Evolutionary conservation across 2,888 invertebrate species (phyloP).

Genomic region (Oxyscelio sp.): DNA sequence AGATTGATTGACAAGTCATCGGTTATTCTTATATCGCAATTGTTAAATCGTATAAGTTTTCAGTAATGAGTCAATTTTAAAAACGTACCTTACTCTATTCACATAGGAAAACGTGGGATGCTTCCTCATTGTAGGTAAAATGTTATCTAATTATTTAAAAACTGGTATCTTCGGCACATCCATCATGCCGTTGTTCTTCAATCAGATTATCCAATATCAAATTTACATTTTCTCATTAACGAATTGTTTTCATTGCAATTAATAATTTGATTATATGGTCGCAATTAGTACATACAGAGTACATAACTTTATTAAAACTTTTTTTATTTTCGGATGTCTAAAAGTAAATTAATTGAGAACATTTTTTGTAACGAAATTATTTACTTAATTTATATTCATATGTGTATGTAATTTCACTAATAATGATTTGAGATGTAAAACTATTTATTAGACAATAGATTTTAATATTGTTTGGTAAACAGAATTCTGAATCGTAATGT

Average conservation of each 20-base stretch:
- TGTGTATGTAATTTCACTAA: background rate
- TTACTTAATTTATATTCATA: background rate
- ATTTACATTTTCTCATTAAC: constrained; percentile 3
- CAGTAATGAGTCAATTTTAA: constrained; percentile 11
- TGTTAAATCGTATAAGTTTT: constrained; percentile 15
- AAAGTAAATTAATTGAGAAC: background rate
- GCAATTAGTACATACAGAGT: background rate
- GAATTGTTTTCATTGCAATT: constrained; percentile 4
- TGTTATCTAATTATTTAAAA: constrained; percentile 22
- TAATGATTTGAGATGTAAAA: background rate
- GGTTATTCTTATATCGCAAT: constrained; percentile 11
- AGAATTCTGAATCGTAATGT: background rate
- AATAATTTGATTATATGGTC: background rate
- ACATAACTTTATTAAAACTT: background rate
- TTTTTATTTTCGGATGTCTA: background rate
- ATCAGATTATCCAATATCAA: background rate
- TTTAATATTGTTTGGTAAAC: too few relatives aligned
- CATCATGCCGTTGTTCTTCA: background rate
- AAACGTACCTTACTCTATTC: constrained; percentile 31
- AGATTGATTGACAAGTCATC: constrained; percentile 20
- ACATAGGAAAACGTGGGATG: constrained; percentile 8
- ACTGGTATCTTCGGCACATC: background rate
- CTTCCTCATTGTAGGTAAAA: constrained; percentile 16
- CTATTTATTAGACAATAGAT: background rate
- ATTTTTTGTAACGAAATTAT: background rate